Evolutionary conservation across 2,888 invertebrate genomes (phyloP), one percentile per base, ranked within the genome.

Genomic region (Trachelus tabidus): DNA sequence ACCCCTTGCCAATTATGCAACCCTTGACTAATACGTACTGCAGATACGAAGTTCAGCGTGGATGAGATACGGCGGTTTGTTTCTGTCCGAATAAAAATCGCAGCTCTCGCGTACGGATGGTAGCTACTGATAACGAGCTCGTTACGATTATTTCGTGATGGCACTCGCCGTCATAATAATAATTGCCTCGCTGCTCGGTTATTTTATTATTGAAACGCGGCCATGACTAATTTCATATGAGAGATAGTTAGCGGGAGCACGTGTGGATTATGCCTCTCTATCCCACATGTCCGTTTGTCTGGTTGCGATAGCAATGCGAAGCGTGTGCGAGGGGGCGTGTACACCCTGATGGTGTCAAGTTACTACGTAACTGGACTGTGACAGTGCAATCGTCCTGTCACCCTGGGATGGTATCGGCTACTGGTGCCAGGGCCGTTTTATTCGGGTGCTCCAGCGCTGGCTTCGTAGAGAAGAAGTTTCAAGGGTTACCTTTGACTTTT

Each of bases 271-370:
- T 15, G 73, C 68, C 37, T 11, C 33, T 37, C n/a, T 11, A 11
- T 40, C 1, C 31, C 31, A 79, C 79, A 69, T 78, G 77, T 34
- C 71, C 79, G 78, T 75, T 35, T 79, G 78, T 79, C 77, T 76
- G 73, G 80, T 30, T 77, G 76, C 71, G 82, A 83, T 83, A 83
- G 76, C 79, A 75, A 78, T 79, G 75, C 73, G 81, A 79, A 83
- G 85, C 83, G 85, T 83, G 88, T 88, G 85, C 83, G 83, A 84
- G 89, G 89, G 90, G 90, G 90, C 56, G 56, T 56, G 90, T 88
- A 86, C 83, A 83, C 83, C 85, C 86, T 76, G 84, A 82, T 23
- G 71, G 87, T 90, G 88, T 90, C 89, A 87, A 86, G 87, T 90
- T 90, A 89, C 90, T 87, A 83, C 85, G 85, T 85, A 85, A 86